phyloP scores from a whole-genome alignment of 2,888 invertebrate genomes.

The Rhabditoides inermis region DNA sequence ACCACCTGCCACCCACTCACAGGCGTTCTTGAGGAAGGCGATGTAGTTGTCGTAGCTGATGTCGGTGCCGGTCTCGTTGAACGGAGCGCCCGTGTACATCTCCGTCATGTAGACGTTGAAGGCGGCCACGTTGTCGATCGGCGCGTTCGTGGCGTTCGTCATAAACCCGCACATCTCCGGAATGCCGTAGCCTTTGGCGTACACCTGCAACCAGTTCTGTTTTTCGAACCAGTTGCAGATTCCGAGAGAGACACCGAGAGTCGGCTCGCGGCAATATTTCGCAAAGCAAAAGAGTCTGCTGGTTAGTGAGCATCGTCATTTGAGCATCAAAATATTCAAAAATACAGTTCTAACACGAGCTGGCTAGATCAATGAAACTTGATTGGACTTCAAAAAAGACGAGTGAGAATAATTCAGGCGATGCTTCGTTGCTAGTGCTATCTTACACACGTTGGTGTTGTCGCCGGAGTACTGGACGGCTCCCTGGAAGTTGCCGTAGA shows the following conservation, averaged over 20 bases:
- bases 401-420: too few relatives aligned
- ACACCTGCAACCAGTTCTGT: conserved; percentile 53
- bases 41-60: conserved; percentile 30
- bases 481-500: conserved; percentile 78
- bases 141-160: conserved; percentile 40
- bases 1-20: conserved; percentile 16
- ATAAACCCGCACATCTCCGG: conserved; percentile 73
- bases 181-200: conserved; percentile 69
- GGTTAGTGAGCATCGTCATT: background rate
- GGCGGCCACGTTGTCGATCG: conserved; percentile 1
- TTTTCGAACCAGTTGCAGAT: too few relatives aligned
- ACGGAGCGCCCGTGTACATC: too few relatives aligned
- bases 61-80: conserved; percentile 20
- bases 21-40: conserved; percentile 22
- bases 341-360: too few relatives aligned
- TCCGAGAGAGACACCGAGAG: too few relatives aligned
- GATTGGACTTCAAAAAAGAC: too few relatives aligned
- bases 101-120: background rate
- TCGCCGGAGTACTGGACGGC: conserved; percentile 80
- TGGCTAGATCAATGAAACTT: too few relatives aligned
- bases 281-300: background rate
- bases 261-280: too few relatives aligned
- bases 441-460: too few relatives aligned
- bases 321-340: too few relatives aligned
- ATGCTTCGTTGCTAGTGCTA: conserved; percentile 73